Evolutionary conservation across 2,797 vertebrate genomes (phyloP).

Genomic region (Halcyon badia): DNA sequence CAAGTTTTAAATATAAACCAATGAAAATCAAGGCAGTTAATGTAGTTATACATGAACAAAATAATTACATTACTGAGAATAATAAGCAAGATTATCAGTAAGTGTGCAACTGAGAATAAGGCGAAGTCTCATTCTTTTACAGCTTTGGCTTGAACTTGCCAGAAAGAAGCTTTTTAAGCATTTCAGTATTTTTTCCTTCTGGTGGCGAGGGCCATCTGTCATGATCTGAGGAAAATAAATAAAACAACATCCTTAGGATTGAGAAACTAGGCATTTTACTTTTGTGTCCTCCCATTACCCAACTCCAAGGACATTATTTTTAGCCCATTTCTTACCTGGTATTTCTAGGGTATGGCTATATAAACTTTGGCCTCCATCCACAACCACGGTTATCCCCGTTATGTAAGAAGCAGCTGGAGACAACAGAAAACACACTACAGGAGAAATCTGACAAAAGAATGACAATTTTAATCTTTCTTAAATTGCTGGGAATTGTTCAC

Average conservation of each 20-base stretch:
- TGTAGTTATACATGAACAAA: not conserved
- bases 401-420: constrained; percentile 93
- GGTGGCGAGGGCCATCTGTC: constrained; percentile 87
- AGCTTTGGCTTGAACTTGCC: constrained; percentile 57
- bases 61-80: not conserved
- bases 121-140: constrained; percentile 30
- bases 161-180: constrained; percentile 80
- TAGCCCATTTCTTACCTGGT: constrained; percentile 80
- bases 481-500: not conserved
- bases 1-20: not conserved
- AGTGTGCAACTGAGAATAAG: not conserved
- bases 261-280: not conserved
- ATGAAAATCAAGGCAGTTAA: not conserved
- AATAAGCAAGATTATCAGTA: not conserved
- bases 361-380: constrained; percentile 91
- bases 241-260: not conserved
- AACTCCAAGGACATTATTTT: not conserved
- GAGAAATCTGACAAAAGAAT: constrained; percentile 84
- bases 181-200: constrained; percentile 85
- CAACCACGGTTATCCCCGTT: constrained; percentile 88
- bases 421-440: constrained; percentile 92
- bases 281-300: not conserved
- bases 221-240: constrained; percentile 85
- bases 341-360: constrained; percentile 78
- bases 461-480: not conserved